Conservation (phyloP, 2,113 vertebrate species). For the Scortum barcoo region DNA sequence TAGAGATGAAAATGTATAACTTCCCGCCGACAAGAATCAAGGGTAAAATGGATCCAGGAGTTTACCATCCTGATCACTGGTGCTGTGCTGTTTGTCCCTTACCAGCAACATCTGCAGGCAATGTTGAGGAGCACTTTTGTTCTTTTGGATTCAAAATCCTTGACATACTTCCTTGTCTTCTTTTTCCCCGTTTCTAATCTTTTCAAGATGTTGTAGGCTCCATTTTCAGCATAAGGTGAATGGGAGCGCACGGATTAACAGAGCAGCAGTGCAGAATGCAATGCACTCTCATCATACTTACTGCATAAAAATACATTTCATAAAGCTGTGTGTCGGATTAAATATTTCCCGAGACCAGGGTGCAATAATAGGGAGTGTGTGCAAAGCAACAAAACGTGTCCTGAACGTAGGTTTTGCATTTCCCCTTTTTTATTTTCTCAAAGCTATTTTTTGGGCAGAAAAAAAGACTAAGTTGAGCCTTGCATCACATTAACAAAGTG, state of each 20-base stretch:
- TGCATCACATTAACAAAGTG: conserved; percentile 64
- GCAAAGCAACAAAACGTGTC: conserved; percentile 68
- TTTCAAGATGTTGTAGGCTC: conserved; percentile 48
- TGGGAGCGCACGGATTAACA: conserved; percentile 76
- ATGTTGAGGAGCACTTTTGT: conserved; percentile 9
- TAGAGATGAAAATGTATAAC: conserved; percentile 41
- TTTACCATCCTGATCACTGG: conserved; percentile 34
- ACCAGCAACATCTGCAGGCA: neutral
- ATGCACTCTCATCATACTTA: conserved; percentile 59
- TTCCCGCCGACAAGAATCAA: neutral
- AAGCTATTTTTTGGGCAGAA: conserved; percentile 45
- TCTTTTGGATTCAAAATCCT: neutral
- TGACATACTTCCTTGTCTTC: neutral
- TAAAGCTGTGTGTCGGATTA: conserved; percentile 80
- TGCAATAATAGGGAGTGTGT: conserved; percentile 64
- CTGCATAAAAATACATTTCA: conserved; percentile 73
- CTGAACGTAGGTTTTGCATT: conserved; percentile 62
- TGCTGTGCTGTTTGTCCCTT: conserved; percentile 9
- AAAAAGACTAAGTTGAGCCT: conserved; percentile 64
- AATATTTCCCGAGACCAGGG: conserved; percentile 53
- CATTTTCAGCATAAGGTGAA: conserved; percentile 58
- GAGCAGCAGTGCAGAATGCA: conserved; percentile 58
- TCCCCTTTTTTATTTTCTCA: conserved; percentile 12
- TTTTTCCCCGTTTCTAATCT: conserved; percentile 47
- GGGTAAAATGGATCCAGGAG: conserved; percentile 1